A percentile compares a stretch with the other conserved stretches of the same genome.
phyloP scores from a whole-genome alignment of 2,888 invertebrate genomes.

The Eilema caniola region DNA sequence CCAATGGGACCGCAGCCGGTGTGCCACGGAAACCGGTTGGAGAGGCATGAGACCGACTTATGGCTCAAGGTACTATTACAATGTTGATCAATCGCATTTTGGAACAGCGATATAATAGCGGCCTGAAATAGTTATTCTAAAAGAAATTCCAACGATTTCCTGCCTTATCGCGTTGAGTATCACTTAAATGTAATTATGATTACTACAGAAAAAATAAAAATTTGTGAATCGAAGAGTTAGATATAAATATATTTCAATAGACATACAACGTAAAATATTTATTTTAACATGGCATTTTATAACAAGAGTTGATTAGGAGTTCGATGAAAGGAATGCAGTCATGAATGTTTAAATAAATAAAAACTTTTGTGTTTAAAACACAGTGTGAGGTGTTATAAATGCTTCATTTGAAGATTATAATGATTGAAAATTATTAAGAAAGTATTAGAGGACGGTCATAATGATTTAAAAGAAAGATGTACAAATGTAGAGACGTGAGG shows the following conservation, averaged over 20 bases:
- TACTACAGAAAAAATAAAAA: background rate
- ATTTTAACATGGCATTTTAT: background rate
- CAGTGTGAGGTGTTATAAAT: too few relatives aligned
- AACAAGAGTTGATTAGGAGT: background rate
- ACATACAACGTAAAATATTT: background rate
- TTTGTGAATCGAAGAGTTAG: background rate
- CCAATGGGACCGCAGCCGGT: slow-evolving; percentile 79
- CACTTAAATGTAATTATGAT: background rate
- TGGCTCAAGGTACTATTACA: slow-evolving; percentile 80
- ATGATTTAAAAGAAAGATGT: background rate
- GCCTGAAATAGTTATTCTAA: slow-evolving; percentile 52
- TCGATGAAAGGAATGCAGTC: slow-evolving; percentile 1
- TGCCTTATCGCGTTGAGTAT: slow-evolving; percentile 10
- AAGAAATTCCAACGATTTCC: slow-evolving; percentile 33
- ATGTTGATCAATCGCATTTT: slow-evolving; percentile 84
- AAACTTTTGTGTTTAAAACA: background rate
- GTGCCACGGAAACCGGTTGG: slow-evolving; percentile 80
- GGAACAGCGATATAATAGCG: slow-evolving; percentile 70
- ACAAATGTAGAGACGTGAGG: background rate
- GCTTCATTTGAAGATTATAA: background rate
- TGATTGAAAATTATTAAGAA: background rate
- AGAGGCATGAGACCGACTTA: slow-evolving; percentile 79
- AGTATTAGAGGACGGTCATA: background rate
- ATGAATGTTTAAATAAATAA: too few relatives aligned
- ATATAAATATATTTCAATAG: background rate